Base-by-base conservation (phyloP, 1,140 invertebrate genomes). In the Latrodectus geometricus region DNA sequence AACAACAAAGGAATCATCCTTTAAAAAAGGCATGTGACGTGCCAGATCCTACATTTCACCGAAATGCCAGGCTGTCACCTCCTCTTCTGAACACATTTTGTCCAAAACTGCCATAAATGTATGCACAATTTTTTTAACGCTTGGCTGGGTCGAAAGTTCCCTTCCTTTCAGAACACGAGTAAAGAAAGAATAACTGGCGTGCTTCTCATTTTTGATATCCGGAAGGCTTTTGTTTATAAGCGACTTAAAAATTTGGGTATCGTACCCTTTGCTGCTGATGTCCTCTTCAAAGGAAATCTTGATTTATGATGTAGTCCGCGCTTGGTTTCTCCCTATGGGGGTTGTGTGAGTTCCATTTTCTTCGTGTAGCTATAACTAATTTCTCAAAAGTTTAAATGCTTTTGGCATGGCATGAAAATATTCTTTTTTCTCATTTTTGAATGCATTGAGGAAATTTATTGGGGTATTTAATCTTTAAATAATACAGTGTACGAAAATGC, bases 1-100 rank as follows among this genome's bases (percentile, higher is more conserved):
- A 68, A 68, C 65, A 50, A n/a, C 66, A 79, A 56, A 79, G 17
- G 8, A 20, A 70, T 8, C 11, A 70, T 12, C 4, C 11, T 9
- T 9, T 21, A 17, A 50, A 68, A 21, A 81, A 54, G 65, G 79
- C 56, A 72, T 72, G 72, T 81, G 70, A 81, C 79, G 52, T 54
- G 68, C 66, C 21, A 73, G 69, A 48, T 20, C 69, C 80, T 61
- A 83, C 80, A 83, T 73, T 83, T 83, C 69, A 74, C 80, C 35
- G 49, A 81, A 68, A 68, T 74, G 70, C 70, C 70, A 74, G 11
- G 17, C 66, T 49, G 48, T 20, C 68, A 23, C 21, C 54, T 14
- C 54, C 54, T 61, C 17, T 23, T 15, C 17, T 12, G 61, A 17
- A 23, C 23, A 54, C 76, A 78, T 78, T 61, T 78, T n/a, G 23